Conservation (phyloP, 2,888 invertebrate genomes). For the Sinotaia quadrata region DNA sequence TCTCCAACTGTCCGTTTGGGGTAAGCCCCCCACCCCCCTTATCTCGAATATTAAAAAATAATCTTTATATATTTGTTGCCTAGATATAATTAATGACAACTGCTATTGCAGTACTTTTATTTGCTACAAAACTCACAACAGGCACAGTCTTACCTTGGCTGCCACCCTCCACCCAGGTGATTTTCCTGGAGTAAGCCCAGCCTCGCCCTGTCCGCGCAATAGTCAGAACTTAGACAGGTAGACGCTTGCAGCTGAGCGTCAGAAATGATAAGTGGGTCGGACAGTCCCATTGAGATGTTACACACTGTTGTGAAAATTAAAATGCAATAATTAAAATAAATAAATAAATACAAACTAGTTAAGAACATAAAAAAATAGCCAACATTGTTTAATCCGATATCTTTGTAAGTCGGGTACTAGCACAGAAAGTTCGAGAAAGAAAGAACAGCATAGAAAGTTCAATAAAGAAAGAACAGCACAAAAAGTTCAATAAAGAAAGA, state of each 20-base stretch:
- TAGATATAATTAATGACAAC: no score
- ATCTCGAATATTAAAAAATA: no score
- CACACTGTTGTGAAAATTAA: slow-evolving; percentile 54
- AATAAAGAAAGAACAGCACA: slow-evolving; percentile 1
- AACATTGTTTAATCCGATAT: slow-evolving; percentile 45
- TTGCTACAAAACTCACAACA: no score
- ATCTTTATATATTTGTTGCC: no score
- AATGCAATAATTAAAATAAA: background rate
- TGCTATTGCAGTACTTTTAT: no score
- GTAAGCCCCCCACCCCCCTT: no score
- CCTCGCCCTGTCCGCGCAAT: slow-evolving; percentile 50
- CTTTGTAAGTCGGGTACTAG: slow-evolving; percentile 50
- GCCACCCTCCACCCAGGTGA: slow-evolving; percentile 52
- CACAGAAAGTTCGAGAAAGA: no score
- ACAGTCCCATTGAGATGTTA: slow-evolving; percentile 55
- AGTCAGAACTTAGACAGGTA: slow-evolving; percentile 45
- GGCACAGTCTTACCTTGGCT: slow-evolving; percentile 35
- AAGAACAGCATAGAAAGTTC: background rate
- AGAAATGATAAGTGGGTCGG: slow-evolving; percentile 45
- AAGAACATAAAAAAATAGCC: background rate
- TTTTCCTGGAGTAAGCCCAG: slow-evolving; percentile 52
- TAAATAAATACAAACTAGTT: background rate
- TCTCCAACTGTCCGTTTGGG: no score
- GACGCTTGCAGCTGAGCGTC: slow-evolving; percentile 56
- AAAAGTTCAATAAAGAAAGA: background rate